Base-by-base conservation (phyloP, 2,113 vertebrate genomes). In the Gulo gulo region DNA sequence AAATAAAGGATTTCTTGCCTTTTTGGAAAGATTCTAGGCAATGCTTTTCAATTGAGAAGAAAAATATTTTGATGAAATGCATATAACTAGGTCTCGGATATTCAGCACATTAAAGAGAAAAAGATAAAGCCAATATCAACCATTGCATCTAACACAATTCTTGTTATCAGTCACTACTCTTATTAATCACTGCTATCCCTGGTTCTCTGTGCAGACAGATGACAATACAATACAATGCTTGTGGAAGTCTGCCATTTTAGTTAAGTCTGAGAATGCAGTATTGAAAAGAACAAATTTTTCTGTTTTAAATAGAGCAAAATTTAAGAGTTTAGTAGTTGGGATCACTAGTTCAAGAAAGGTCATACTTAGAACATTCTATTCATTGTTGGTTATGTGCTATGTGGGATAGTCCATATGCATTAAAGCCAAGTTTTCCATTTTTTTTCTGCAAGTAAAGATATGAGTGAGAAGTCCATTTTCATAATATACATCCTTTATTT, bases 301-400 rank as follows among this genome's bases (percentile, higher is more conserved):
- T 76, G 20, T 88, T 95, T 87, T 29, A 91, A 86, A 88, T 93
- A 83, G 34, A 93, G 36, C 39, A 71, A 82, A 83, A 50, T 42
- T 84, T 39, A 29, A 45, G 26, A 52, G 69, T 45, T 80, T 61
- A 79, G 6, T 74, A 69, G 83, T 74, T 34, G 1, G 26, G 29
- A 24, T 1, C 55, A 50, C 81, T 39, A 86, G 57, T 71, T 81
- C 16, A 81, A 82, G 78, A 80, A 79, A 88, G 21, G 13, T 23
- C 34, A 55, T 92, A 21, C 10, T 57, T 79, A 23, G 1, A 74
- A 24, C 23, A 59, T 42, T 94, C 21, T 34, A 59, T 95, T 86
- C 65, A 18, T 23, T 73, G 42, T 13, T 78, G 50, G 10, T 63
- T 45, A 61, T 81, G 45, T 50, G 42, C 42, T 71, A 21, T 86